Base-by-base conservation (phyloP, 2,888 invertebrate genomes). In the Lasius platythorax region DNA sequence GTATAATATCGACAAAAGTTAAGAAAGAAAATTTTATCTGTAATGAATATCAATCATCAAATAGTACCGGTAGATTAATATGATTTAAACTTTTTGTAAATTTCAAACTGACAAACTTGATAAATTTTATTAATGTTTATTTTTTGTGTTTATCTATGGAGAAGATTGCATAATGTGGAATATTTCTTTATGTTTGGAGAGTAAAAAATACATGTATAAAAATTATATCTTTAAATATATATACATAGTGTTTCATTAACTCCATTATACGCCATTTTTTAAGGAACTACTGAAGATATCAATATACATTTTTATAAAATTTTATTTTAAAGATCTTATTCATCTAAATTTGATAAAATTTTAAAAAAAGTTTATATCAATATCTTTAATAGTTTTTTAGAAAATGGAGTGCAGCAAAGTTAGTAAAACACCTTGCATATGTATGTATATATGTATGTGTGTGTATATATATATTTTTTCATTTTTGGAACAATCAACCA, bases 11-110 rank as follows among this genome's bases (percentile, higher is more conserved):
- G 18, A 72, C 0, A 75, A 46, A 66, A 63, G 18, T 23, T 61
- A 6, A 83, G 30, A 46, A 11, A 53, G 23, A 40, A 82, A 50
- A 56, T 40, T 81, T 72, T 28, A 46, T 46, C 30, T 46, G 8
- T 12, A 50, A 46, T 46, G 15, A 50, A 68, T 46, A 9, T 50
- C 30, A 50, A 18, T 50, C 1, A 30, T 30, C 2, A 28, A n/a
- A 46, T 46, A 3, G 6, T 2, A 50, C 2, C 18, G 6, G 6
- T 50, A 50, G 18, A 18, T 18, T 18, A 68, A 68, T 46, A 28
- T 43, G 11, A 28, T 50, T 68, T 68, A 50, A 68, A 68, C 3
- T 23, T 15, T 1, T 46, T 46, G 15, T 46, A 18, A 50, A 50
- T 50, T 50, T 50, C 18, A 50, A 18, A 50, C 50, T 50, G 6